Base-by-base conservation (phyloP, 1,140 invertebrate species). In the Caenorhabditis latens region DNA sequence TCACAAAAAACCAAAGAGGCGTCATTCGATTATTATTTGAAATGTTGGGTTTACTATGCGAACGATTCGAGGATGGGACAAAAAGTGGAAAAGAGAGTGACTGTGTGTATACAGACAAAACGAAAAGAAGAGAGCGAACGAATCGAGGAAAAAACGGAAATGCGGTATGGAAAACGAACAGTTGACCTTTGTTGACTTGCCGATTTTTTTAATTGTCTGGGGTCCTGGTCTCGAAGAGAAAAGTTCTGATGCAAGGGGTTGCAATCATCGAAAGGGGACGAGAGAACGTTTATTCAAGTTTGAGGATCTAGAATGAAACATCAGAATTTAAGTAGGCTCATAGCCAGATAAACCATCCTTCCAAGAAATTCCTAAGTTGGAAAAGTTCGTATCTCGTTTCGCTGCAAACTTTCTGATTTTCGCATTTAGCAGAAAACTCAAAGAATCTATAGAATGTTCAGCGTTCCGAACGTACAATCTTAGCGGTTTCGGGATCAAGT, bases 1-100 rank as follows among this genome's bases (percentile, higher is more conserved):
- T 13, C 9, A 19, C 8, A 71, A 79, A 79, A 79, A 79, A 79
- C 46, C 46, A 79, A 79, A 79, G 46, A 48, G 46, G 71, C 71
- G 71, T 79, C 46, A 42, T 79, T 79, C 71, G 71, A 79, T 79
- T 79, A 79, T 79, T 79, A 79, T 79, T 79, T 79, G 71, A 79
- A 79, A 79, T 79, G 71, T 79, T 79, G 46, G 71, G 71, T 50
- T 50, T 79, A 79, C 71, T 79, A 79, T 79, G 71, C 71, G 71
- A 79, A 79, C 46, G 71, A 50, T 79, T 79, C 11, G 24, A 63
- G 61, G 61, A 63, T 63, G 61, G 24, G n/a, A 14, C 14, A 63
- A 63, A 63, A 63, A 63, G 24, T 40, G 24, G 61, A 32, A 63
- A 63, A 63, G 55, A 63, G n/a, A 42, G 46, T 50, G 46, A 79